Base-by-base conservation (phyloP, 2,888 invertebrate genomes). In the Idaea aversata region DNA sequence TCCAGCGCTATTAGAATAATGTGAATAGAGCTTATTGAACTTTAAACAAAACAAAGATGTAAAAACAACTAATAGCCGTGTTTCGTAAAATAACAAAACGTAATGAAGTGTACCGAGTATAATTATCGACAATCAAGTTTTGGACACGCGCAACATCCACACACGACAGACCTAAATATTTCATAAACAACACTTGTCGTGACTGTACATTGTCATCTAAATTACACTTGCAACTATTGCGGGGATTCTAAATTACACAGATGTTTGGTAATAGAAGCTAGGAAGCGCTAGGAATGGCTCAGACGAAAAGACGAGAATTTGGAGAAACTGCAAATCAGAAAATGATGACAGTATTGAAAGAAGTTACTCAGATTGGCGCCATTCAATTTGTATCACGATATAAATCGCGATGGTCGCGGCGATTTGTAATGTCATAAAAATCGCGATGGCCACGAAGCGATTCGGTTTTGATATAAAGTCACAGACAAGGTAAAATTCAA, bases 101-200 rank as follows among this genome's bases (percentile, higher is more conserved):
- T 74, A 71, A 76, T 74, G 72, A 76, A 77, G 71, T 73, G 65
- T 68, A 25, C 70, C 72, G 68, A 63, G 67, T 78, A 74, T 77
- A 81, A 83, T 82, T 81, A 77, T 71, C 72, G 63, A 72, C 75
- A 82, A 82, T 83, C 77, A 80, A 73, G 67, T 75, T 75, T 77
- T 77, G 73, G 80, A 78, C 75, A 77, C 80, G 81, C 79, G 79
- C 78, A 79, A 65, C 70, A 61, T 66, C 64, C 67, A 69, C 70
- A 76, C 82, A 80, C 80, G 81, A 81, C 71, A 67, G 68, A 65
- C 73, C 70, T 36, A 65, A 63, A 68, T 57, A 70, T 66, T 67
- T 59, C 59, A 60, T 64, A 65, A 65, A 70, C 74, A 75, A 75
- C 70, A 68, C 63, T 65, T 72, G 68, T 77, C 79, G 79, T 78